These are phyloP conservation scores for Tauraco erythrolophus DNA, from an alignment of 2,113 vertebrate genomes.

Conservation along the genomic window DNA sequence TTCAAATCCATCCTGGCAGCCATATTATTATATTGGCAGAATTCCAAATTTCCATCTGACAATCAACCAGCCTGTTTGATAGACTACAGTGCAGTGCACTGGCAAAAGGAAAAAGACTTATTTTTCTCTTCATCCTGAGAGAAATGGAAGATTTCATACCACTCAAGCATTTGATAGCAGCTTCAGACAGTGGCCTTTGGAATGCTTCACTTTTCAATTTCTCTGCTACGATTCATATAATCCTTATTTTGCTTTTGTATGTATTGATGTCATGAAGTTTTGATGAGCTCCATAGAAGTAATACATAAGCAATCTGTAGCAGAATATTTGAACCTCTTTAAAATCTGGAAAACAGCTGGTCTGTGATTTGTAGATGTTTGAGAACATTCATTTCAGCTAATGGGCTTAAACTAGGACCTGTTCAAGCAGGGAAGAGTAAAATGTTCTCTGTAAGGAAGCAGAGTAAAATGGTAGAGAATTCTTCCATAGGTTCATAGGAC, in stretches of 20 bases:
- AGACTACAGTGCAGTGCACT: neutral
- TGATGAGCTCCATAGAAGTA: neutral
- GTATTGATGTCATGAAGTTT: neutral
- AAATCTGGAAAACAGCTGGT: neutral
- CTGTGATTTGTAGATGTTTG: neutral
- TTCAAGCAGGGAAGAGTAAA: neutral
- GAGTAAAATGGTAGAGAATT: neutral
- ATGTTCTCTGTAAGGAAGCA: neutral
- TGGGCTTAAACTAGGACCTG: neutral
- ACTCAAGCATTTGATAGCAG: neutral
- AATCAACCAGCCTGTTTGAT: neutral
- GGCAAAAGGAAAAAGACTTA: neutral
- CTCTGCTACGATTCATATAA: neutral
- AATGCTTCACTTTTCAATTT: neutral
- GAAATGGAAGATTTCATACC: neutral
- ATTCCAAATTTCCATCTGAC: conserved; percentile 3
- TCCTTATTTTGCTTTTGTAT: neutral
- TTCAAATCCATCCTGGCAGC: neutral
- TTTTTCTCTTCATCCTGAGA: neutral
- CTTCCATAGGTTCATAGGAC: neutral
- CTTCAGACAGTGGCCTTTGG: neutral
- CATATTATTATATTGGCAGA: neutral
- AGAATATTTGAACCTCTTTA: neutral
- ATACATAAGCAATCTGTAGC: neutral
- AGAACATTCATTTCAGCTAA: neutral